Conservation (phyloP, 2,888 invertebrate genomes). For the Sesia apiformis region DNA sequence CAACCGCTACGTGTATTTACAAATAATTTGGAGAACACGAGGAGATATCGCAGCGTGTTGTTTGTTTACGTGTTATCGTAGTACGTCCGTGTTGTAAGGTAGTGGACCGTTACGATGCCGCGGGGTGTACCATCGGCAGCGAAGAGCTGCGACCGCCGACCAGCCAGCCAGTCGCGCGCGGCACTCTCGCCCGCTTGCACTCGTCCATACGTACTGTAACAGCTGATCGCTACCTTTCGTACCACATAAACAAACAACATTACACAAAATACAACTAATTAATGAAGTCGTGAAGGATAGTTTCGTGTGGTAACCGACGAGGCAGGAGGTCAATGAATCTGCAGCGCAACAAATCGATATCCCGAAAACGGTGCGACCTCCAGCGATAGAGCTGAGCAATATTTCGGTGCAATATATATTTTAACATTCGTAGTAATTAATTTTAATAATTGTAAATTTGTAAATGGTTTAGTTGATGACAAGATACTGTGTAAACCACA, state of each 20-base stretch:
- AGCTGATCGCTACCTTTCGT: slow-evolving; percentile 49
- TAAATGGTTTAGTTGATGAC: slow-evolving; percentile 15
- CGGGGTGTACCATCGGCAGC: slow-evolving; percentile 23
- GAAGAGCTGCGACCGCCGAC: slow-evolving; percentile 6
- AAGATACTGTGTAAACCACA: slow-evolving; percentile 25
- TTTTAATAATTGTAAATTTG: slow-evolving; percentile 1
- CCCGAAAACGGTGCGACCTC: slow-evolving; percentile 43
- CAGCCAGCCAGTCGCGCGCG: slow-evolving; percentile 58
- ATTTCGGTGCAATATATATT: slow-evolving; percentile 54
- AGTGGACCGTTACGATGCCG: slow-evolving; percentile 47
- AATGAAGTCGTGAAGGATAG: slow-evolving; percentile 4
- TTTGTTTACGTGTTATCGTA: slow-evolving; percentile 65
- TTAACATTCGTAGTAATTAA: slow-evolving; percentile 38
- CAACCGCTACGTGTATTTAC: not conserved
- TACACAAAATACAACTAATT: slow-evolving; percentile 10
- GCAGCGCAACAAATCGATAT: slow-evolving; percentile 50
- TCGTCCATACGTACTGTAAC: slow-evolving; percentile 29
- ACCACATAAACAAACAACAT: slow-evolving; percentile 36
- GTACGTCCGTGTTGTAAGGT: slow-evolving; percentile 54
- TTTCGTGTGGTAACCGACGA: slow-evolving; percentile 13
- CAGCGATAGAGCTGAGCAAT: slow-evolving; percentile 37
- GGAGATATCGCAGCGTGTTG: slow-evolving; percentile 18
- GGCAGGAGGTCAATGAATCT: slow-evolving; percentile 15
- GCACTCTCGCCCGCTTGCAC: slow-evolving; percentile 43
- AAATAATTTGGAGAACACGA: not conserved